phyloP scores from a whole-genome alignment of 2,113 vertebrate species.

The Cinclus mexicanus region DNA sequence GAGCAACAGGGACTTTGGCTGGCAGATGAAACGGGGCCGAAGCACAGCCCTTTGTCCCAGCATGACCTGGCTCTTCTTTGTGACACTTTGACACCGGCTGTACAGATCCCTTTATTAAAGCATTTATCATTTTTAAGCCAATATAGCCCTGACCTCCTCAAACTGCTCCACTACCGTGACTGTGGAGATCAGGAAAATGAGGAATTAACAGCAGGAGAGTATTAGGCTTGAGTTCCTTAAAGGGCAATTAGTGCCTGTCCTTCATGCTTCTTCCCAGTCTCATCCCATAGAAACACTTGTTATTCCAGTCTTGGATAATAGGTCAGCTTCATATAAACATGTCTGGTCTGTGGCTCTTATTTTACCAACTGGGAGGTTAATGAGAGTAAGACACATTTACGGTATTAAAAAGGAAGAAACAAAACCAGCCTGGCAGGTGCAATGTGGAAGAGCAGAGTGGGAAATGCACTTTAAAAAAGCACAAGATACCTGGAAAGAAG shows the following conservation, averaged over 20 bases:
- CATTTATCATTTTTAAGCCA: neutral
- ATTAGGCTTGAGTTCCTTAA: neutral
- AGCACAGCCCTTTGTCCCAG: neutral
- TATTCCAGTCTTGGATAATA: neutral
- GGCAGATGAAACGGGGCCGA: neutral
- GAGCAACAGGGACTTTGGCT: neutral
- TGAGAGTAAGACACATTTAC: neutral
- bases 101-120: neutral
- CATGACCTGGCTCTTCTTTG: neutral
- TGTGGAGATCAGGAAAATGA: neutral
- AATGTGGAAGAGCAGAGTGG: neutral
- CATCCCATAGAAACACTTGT: neutral
- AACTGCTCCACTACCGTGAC: neutral
- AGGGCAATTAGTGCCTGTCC: neutral
- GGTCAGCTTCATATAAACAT: neutral
- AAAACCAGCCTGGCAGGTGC: neutral
- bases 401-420: neutral
- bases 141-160: neutral
- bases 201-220: constrained; percentile 8
- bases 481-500: neutral
- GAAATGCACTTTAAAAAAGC: neutral
- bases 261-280: neutral
- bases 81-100: neutral
- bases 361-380: neutral
- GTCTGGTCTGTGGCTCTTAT: neutral